Evolutionary conservation across 2,888 invertebrate species (phyloP).

Genomic region (Drosophila cognata): DNA sequence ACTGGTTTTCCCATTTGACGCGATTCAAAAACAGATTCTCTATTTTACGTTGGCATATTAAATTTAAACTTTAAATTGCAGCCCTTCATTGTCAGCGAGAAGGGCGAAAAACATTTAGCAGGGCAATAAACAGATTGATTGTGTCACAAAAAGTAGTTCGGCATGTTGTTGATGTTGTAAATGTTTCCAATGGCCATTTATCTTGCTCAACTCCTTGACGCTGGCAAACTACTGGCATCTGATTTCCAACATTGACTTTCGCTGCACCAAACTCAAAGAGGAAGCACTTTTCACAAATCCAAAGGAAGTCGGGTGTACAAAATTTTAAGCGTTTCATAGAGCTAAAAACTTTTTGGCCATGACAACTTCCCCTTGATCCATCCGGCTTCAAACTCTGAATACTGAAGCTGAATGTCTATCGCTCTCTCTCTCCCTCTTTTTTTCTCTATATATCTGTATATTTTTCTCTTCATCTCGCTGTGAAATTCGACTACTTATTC

Average conservation of each 20-base stretch:
- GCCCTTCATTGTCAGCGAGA: conserved; percentile 16
- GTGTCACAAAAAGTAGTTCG: conserved; percentile 31
- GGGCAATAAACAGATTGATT: conserved; percentile 50
- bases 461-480: not conserved
- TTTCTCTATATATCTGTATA: not conserved
- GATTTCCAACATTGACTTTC: conserved; percentile 59
- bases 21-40: not conserved
- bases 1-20: conserved; percentile 1
- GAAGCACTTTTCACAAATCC: conserved; percentile 66
- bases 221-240: conserved; percentile 70
- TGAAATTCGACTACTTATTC: not conserved
- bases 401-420: conserved; percentile 24
- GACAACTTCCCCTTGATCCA: conserved; percentile 73
- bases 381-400: conserved; percentile 68
- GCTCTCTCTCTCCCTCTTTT: not conserved
- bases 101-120: conserved; percentile 12
- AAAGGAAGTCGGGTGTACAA: conserved; percentile 74
- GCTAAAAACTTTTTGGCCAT: conserved; percentile 72
- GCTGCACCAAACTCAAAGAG: conserved; percentile 42
- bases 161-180: conserved; percentile 50
- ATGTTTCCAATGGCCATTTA: conserved; percentile 68
- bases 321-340: conserved; percentile 75
- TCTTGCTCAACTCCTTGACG: conserved; percentile 70
- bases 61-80: conserved; percentile 28
- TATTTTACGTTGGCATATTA: not conserved